phyloP scores from a whole-genome alignment of 2,113 vertebrate species.

The Petaurus breviceps region DNA sequence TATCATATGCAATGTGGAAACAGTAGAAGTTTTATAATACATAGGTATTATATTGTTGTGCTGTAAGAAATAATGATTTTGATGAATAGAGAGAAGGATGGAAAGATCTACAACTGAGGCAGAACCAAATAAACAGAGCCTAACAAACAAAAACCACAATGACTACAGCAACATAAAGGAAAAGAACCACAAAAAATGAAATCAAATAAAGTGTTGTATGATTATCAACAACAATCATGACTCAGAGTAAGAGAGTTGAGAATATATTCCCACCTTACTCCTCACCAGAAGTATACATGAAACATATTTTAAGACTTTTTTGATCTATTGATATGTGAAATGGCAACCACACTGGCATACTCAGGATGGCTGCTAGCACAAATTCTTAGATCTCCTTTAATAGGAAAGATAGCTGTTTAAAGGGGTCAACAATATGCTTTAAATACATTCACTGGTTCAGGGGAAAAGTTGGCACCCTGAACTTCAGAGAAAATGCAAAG shows the following conservation, averaged over 20 bases:
- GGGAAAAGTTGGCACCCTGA: no score
- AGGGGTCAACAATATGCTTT: no score
- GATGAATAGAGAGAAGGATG: background rate
- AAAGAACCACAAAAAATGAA: background rate
- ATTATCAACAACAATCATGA: background rate
- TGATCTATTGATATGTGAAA: background rate
- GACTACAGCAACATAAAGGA: background rate
- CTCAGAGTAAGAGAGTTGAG: background rate
- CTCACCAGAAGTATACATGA: background rate
- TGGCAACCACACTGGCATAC: no score
- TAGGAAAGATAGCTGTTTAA: no score
- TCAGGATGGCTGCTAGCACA: no score
- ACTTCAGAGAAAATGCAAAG: no score
- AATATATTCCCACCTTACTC: background rate
- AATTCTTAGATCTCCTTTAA: no score
- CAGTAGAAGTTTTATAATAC: background rate
- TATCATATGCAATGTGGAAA: background rate
- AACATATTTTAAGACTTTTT: background rate
- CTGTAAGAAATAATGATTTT: background rate
- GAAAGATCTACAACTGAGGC: background rate
- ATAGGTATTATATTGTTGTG: background rate
- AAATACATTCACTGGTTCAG: no score
- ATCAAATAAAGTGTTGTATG: background rate
- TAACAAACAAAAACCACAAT: background rate
- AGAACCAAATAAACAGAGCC: background rate